Evolutionary conservation across 2,113 vertebrate genomes (phyloP), one percentile per base, ranked within the genome.

Genomic region (Sigmodon hispidus): DNA sequence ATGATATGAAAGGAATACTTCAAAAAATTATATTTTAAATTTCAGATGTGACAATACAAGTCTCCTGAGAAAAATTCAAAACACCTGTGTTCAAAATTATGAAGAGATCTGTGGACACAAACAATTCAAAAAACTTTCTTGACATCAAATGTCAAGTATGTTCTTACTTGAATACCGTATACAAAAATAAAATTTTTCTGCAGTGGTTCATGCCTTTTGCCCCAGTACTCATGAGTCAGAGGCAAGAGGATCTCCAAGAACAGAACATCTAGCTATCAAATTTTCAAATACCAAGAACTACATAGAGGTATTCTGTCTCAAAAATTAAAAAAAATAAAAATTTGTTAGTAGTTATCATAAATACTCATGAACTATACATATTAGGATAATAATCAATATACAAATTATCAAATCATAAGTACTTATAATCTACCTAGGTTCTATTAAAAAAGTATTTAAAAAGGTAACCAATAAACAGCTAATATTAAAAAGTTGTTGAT

Each of bases 181-280:
- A 2, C 84, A 57, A 95, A 95, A 95, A 83, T 92, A 90, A 93
- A 93, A 77, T 34, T 63, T 89, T 50, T 40, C 48, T 31, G 15
- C 40, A 89, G 21, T n/a, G 5, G 5, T 15, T 2, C 34, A 55
- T 80, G 34, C 36, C 2, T 55, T 10, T 36, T 36, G 48, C 36
- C 2, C 17, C 1, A 79, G 3, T 7, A 36, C 17, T 34, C 9
- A 31, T 6, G 31, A 36, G 34, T 12, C 31, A 55, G 50, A 36
- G 34, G 17, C 52, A 57, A 10, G 34, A 80, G 34, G 0, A n/a
- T n/a, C 21, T 55, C 11, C 24, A n/a, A 57, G 1, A 34, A 2
- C 2, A 57, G 48, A 21, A 57, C 34, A n/a, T 24, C 2, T 80
- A 55, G 11, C 12, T 55, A 57, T 5, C 10, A 9, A 81, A 80